phyloP scores from a whole-genome alignment of 2,888 invertebrate species.

The Argynnis bischoffii region DNA sequence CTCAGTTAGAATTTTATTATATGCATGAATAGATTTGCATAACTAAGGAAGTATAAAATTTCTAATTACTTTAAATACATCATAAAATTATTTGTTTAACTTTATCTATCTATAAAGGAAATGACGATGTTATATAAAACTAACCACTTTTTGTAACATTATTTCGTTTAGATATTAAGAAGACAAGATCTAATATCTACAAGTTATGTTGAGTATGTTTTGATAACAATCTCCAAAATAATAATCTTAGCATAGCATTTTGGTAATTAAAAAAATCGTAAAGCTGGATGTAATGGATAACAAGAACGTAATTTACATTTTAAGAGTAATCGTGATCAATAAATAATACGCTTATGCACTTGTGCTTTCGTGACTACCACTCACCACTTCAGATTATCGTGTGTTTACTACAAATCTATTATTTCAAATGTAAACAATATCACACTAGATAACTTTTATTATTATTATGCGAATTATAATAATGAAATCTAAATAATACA shows the following conservation, averaged over 20 bases:
- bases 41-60: too few species aligned
- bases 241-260: too few species aligned
- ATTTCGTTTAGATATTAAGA: constrained; percentile 10
- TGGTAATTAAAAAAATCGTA: background rate
- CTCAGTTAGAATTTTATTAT: too few species aligned
- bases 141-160: too few species aligned
- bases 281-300: background rate
- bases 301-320: background rate
- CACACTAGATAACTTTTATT: background rate
- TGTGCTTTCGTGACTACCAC: background rate
- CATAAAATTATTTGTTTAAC: too few species aligned
- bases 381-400: background rate
- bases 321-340: background rate
- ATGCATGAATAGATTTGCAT: too few species aligned
- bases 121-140: too few species aligned
- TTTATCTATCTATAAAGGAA: too few species aligned
- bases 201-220: constrained; percentile 7
- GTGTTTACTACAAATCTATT: background rate
- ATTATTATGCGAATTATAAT: too few species aligned
- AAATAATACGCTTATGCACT: background rate
- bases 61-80: too few species aligned
- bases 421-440: background rate
- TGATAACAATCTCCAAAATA: background rate
- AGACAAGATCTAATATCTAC: constrained; percentile 12
- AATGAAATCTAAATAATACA: too few species aligned